Conservation (phyloP, 2,888 invertebrate genomes). For the Polietes domitor region DNA sequence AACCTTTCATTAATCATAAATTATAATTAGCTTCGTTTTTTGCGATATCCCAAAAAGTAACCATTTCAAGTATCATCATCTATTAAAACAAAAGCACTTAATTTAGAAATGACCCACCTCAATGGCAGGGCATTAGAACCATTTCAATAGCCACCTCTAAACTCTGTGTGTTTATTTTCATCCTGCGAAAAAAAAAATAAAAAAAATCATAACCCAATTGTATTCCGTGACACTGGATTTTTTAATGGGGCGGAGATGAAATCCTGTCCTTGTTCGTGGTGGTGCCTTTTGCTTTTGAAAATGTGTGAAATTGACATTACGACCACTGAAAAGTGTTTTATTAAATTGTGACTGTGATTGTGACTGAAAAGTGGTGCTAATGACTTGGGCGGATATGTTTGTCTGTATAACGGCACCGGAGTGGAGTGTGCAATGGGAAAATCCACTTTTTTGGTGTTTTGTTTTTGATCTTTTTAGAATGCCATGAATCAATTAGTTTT, state of each 20-base stretch:
- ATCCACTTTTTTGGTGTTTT: neutral
- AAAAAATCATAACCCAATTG: too few species aligned
- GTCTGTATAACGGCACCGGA: neutral
- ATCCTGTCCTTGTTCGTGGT: neutral
- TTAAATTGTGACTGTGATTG: slow-evolving; percentile 12
- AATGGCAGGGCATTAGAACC: neutral
- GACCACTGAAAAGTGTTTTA: slow-evolving; percentile 34
- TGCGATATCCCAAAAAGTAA: neutral
- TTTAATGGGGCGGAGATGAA: neutral
- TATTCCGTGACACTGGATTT: neutral
- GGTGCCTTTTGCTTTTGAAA: slow-evolving; percentile 15
- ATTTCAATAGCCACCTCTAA: too few species aligned
- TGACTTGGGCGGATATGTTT: slow-evolving; percentile 37
- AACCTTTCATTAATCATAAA: neutral
- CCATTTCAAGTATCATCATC: neutral
- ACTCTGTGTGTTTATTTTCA: too few species aligned
- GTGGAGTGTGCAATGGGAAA: neutral
- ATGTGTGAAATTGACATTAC: slow-evolving; percentile 48
- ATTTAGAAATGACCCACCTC: neutral
- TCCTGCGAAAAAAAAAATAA: too few species aligned
- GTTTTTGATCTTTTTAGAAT: neutral
- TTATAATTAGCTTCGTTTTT: neutral
- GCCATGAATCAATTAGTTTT: slow-evolving; percentile 57
- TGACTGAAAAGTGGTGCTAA: slow-evolving; percentile 34
- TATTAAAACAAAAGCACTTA: neutral